Evolutionary conservation across 1,140 invertebrate species (phyloP).

Genomic region (Meteorus sp.): DNA sequence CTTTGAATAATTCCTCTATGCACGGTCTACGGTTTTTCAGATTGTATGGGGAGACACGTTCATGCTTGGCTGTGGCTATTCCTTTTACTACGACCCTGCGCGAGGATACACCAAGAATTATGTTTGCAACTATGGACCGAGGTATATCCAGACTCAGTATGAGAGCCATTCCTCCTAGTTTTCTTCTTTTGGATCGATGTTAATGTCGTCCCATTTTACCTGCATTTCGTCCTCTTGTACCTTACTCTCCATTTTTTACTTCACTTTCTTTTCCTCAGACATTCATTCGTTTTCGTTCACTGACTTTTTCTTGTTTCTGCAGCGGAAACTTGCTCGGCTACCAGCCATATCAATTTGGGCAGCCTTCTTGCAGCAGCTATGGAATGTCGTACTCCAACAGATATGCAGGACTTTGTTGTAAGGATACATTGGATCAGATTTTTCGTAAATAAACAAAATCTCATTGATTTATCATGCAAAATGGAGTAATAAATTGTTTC

Average conservation of each 20-base stretch:
- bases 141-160: slow-evolving; percentile 56
- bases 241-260: background rate
- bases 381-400: slow-evolving; percentile 70
- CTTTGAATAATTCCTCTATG: background rate
- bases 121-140: slow-evolving; percentile 85
- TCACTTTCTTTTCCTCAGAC: slow-evolving; percentile 21
- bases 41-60: slow-evolving; percentile 80
- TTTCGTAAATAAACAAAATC: background rate
- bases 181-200: slow-evolving; percentile 20
- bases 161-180: slow-evolving; percentile 27
- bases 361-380: slow-evolving; percentile 69
- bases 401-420: slow-evolving; percentile 78
- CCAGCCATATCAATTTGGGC: slow-evolving; percentile 74
- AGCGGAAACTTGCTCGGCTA: slow-evolving; percentile 77
- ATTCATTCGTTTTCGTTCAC: slow-evolving; percentile 28
- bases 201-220: background rate
- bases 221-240: background rate
- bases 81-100: slow-evolving; percentile 72
- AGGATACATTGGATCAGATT: slow-evolving; percentile 54
- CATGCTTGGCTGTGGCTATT: slow-evolving; percentile 78
- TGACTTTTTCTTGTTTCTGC: slow-evolving; percentile 25
- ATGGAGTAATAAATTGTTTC: slow-evolving; percentile 17
- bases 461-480: no score
- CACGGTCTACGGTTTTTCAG: slow-evolving; percentile 60
- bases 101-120: slow-evolving; percentile 79